Conservation (phyloP, 2,888 invertebrate genomes). For the Melanophora roralis region DNA sequence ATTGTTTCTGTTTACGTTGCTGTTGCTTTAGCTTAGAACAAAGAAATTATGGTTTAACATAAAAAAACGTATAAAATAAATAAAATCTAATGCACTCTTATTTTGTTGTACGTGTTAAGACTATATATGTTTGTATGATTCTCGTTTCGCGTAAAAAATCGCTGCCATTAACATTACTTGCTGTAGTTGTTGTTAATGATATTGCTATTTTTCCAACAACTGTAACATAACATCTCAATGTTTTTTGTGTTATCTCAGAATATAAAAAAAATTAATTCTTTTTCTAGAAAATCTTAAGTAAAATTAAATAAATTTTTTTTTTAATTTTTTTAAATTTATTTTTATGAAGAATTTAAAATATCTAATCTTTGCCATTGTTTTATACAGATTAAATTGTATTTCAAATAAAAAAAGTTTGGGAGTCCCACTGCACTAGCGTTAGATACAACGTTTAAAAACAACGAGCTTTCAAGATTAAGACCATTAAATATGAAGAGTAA, state of each 20-base stretch:
- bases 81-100: conserved; percentile 51
- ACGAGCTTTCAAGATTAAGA: conserved; percentile 44
- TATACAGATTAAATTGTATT: too few relatives aligned
- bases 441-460: conserved; percentile 25
- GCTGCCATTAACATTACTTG: conserved; percentile 22
- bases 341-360: too few relatives aligned
- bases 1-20: conserved; percentile 1
- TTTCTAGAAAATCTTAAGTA: too few relatives aligned
- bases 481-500: conserved; percentile 52
- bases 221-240: too few relatives aligned
- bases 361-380: too few relatives aligned
- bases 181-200: not conserved
- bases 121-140: conserved; percentile 35
- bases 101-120: conserved; percentile 54
- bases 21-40: not conserved
- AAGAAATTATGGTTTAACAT: not conserved
- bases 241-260: too few relatives aligned
- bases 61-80: conserved; percentile 36
- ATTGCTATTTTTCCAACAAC: not conserved
- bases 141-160: conserved; percentile 28
- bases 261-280: too few relatives aligned
- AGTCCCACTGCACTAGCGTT: not conserved
- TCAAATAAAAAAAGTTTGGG: too few relatives aligned
- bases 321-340: too few relatives aligned
- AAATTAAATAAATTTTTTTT: too few relatives aligned